Base-by-base conservation (phyloP, 2,797 vertebrate genomes). In the Chaetodon trifasciatus region DNA sequence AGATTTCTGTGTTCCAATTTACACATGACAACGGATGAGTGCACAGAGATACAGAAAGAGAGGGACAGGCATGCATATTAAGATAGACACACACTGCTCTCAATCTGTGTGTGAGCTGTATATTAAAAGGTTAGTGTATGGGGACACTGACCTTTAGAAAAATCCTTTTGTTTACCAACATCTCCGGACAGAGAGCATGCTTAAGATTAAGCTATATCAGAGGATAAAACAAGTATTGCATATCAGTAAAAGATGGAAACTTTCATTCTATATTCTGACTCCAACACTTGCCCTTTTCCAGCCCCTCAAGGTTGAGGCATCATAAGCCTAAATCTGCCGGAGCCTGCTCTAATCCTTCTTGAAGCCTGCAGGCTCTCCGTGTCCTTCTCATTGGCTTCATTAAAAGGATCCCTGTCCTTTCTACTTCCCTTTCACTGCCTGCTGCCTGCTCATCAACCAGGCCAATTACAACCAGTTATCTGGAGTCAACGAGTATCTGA, bases 391-490 rank as follows among this genome's bases (percentile, higher is more conserved):
- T 79, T 82, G 88, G 82, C 89, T 86, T 90, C 88, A 92, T 93
- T 93, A 89, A 89, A 85, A 90, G 42, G 61, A 87, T 86, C 81
- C 74, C 82, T 85, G 89, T 91, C 90, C 89, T 88, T 88, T 89
- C 82, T 71, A 79, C 69, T 91, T 91, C 60, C 68, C 77, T 86
- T 84, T 89, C 85, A 86, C 86, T 73, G 79, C 67, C 60, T 74
- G 78, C 86, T 79, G 83, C 90, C 76, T 85, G 87, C 89, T 93
- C 89, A 90, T 93, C 90, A 89, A 88, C 79, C 13, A 32, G 78
- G 87, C 83, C 89, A 93, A 94, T 94, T 94, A 93, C 79, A 76
- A 67, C 67, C 87, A 70, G 88, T 93, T 92, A 94, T 87, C 86
- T 76, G 69, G 64, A 87, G 83, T 93, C 88, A 91, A 76, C 44